These are phyloP conservation scores for Lapara coniferarum DNA, from an alignment of 2,888 invertebrate genomes.

Conservation along the genomic window DNA sequence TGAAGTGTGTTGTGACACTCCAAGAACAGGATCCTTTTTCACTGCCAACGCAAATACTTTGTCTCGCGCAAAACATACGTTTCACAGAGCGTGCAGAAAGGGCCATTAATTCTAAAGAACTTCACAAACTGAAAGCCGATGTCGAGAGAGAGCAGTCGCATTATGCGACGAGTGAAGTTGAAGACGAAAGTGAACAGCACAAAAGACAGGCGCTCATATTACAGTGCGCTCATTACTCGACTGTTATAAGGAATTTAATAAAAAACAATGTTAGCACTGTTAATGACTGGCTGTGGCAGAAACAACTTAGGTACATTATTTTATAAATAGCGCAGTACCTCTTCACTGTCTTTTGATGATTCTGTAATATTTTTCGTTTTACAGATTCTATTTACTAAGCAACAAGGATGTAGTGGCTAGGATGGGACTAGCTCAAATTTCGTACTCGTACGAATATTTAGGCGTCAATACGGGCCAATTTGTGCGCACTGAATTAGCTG, in stretches of 20 bases:
- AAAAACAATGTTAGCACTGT: constrained; percentile 86
- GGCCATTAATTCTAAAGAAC: constrained; percentile 87
- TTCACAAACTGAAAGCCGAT: constrained; percentile 80
- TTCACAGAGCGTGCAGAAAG: constrained; percentile 94
- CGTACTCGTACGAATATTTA: constrained; percentile 98
- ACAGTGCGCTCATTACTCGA: constrained; percentile 96
- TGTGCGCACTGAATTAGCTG: constrained; percentile 97
- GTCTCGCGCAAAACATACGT: constrained; percentile 91
- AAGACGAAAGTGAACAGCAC: constrained; percentile 86
- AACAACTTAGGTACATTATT: constrained; percentile 89
- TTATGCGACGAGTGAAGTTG: constrained; percentile 80
- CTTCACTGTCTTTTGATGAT: neutral
- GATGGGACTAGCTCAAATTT: constrained; percentile 97
- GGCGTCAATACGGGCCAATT: constrained; percentile 96
- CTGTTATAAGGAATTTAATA: constrained; percentile 91
- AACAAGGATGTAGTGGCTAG: constrained; percentile 87
- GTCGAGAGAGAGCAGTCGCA: constrained; percentile 79
- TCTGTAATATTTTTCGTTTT: constrained; percentile 33
- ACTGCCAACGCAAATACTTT: constrained; percentile 90
- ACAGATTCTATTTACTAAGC: constrained; percentile 87
- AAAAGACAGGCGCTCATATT: constrained; percentile 96
- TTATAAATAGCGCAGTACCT: neutral
- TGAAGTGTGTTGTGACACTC: constrained; percentile 77
- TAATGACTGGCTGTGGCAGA: constrained; percentile 97
- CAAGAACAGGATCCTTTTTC: constrained; percentile 77